Percentiles rank a stretch among this genome's conserved stretches.
phyloP scores from a whole-genome alignment of 2,888 invertebrate species.

The Eupithecia vulgata region DNA sequence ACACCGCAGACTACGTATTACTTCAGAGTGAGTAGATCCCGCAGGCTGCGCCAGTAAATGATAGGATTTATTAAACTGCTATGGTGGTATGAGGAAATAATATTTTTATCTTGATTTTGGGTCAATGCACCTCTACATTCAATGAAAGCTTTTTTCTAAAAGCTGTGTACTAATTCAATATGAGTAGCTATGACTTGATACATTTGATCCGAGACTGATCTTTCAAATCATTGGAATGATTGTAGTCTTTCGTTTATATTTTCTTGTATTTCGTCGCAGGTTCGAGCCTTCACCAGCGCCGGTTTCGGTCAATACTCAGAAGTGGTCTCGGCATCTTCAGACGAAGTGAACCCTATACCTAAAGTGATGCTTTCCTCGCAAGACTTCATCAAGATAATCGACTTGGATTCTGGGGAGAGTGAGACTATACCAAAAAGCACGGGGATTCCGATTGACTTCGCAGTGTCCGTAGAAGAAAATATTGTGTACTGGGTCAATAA shows the following conservation, averaged over 20 bases:
- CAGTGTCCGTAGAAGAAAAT: conserved; percentile 87
- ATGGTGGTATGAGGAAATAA: neutral
- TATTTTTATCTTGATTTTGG: neutral
- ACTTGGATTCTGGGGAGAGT: conserved; percentile 88
- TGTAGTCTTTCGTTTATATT: too few species aligned
- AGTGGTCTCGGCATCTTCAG: conserved; percentile 84
- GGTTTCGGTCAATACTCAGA: conserved; percentile 90
- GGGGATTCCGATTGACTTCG: conserved; percentile 88
- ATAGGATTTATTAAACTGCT: neutral
- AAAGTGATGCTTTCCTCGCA: conserved; percentile 89
- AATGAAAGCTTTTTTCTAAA: too few species aligned
- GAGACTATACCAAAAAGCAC: conserved; percentile 85
- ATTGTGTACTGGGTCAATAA: conserved; percentile 93
- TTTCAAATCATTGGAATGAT: too few species aligned
- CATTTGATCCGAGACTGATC: too few species aligned
- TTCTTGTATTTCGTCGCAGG: conserved; percentile 71
- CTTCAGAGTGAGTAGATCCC: conserved; percentile 83
- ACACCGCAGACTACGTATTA: conserved; percentile 86
- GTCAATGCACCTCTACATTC: neutral
- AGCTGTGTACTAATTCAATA: too few species aligned
- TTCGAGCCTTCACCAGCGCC: conserved; percentile 91
- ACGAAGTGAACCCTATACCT: conserved; percentile 90
- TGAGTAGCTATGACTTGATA: too few species aligned
- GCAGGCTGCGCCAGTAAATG: neutral
- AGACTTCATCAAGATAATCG: conserved; percentile 89